Conservation (phyloP, 2,113 vertebrate species). For the Leptobrachium ailaonicum region DNA sequence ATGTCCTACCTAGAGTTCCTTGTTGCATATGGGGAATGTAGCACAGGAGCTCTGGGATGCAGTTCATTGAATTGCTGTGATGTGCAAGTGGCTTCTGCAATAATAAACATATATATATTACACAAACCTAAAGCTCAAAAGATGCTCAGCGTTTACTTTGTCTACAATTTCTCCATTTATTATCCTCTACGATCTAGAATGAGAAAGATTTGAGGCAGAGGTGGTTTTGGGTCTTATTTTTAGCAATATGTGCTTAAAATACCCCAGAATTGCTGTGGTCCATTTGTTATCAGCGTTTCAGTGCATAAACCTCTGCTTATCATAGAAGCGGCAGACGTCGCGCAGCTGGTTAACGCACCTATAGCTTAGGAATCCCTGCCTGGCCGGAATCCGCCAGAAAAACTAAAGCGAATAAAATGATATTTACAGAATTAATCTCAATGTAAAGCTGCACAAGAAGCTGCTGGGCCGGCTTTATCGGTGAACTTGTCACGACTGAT, state of each 20-base stretch:
- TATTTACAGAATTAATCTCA: slow-evolving; percentile 36
- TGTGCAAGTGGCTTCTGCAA: too few species aligned
- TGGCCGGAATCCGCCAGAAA: slow-evolving; percentile 3
- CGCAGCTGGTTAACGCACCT: slow-evolving; percentile 4
- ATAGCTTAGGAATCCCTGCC: neutral
- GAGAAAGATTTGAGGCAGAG: neutral
- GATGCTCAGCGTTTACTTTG: neutral
- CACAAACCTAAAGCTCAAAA: too few species aligned
- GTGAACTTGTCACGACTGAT: slow-evolving; percentile 34
- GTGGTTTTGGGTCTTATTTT: neutral
- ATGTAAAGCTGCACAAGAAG: slow-evolving; percentile 11
- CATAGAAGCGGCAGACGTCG: slow-evolving; percentile 24
- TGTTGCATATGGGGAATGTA: too few species aligned
- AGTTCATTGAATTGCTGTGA: too few species aligned
- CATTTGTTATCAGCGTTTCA: neutral
- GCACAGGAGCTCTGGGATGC: too few species aligned
- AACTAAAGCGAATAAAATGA: slow-evolving; percentile 3
- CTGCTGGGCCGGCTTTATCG: slow-evolving; percentile 22
- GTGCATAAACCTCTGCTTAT: slow-evolving; percentile 40
- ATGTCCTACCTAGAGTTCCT: too few species aligned
- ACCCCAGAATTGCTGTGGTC: neutral
- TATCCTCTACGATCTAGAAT: neutral
- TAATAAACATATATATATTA: too few species aligned
- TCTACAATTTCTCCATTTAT: neutral
- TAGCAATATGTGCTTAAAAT: neutral